Base-by-base conservation (phyloP, 30 jellyfish, hydroid and myxozoan species). In the Mastigias papua region DNA sequence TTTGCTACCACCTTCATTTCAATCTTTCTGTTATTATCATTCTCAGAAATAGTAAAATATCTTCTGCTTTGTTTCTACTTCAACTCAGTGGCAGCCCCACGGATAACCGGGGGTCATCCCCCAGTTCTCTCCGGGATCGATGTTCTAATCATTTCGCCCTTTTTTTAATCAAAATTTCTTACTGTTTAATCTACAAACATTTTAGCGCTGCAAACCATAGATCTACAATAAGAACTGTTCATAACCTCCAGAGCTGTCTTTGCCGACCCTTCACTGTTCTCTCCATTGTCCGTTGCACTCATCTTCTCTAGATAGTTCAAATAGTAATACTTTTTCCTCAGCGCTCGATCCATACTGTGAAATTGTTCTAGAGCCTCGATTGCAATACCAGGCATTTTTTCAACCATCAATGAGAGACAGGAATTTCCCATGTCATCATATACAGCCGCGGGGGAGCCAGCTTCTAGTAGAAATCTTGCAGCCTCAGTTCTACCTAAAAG, bases 381-480 rank as follows among this genome's bases (percentile, higher is more conserved):
- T 20, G 98, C 98, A 71, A 91, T 91, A 0, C 95, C 96, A 34
- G 98, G 98, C 98, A 91, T 91, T 62, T 91, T 91, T 29, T 91
- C 98, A 11, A 91, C 96, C 98, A 91, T 91, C 75, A 91, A 72
- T 28, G 98, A 84, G 70, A 91, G 92, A 86, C 98, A 91, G 25
- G 98, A 91, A 79, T 84, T 91, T 69, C 98, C 98, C 90, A 84
- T 85, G 94, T 91, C 98, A 54, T 91, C 98, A 58, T 91, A 91
- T 22, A 91, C 86, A 17, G 98, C 98, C 15, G 98, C 98, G 32
- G 98, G 98, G 19, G 98, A 90, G 28, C 98, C 98, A 91, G 98
- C 98, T 80, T 91, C 98, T 19, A 91, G 64, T 5, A 91, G 86
- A 78, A 84, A 84, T 46, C 98, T 66, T 34, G 98, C 98, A 8